Evolutionary conservation across 2,888 invertebrate genomes (phyloP).

Genomic region (Capitulum mitella): DNA sequence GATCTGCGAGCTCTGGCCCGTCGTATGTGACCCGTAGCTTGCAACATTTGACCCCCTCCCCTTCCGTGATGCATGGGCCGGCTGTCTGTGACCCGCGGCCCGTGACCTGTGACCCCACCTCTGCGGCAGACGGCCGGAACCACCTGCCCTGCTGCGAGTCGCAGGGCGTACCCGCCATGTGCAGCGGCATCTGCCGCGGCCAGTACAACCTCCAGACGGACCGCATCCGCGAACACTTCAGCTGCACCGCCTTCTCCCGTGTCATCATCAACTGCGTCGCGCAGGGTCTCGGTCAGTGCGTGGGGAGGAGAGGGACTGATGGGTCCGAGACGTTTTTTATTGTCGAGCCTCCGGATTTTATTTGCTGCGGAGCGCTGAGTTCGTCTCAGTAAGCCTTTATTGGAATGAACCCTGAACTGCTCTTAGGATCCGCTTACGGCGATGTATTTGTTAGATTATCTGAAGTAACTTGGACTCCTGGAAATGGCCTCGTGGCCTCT

Average conservation of each 20-base stretch:
- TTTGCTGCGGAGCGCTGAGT: no score
- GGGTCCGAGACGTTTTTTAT: neutral
- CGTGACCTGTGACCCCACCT: neutral
- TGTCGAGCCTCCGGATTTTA: no score
- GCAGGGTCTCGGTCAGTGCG: slow-evolving; percentile 59
- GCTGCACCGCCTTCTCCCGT: slow-evolving; percentile 72
- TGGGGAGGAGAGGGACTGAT: neutral
- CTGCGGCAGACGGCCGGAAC: slow-evolving; percentile 64
- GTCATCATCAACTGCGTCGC: slow-evolving; percentile 74
- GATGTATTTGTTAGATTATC: neutral
- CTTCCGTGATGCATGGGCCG: neutral
- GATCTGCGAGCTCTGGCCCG: neutral
- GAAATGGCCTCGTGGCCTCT: neutral
- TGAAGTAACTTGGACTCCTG: no score
- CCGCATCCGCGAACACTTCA: slow-evolving; percentile 73
- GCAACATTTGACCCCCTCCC: neutral
- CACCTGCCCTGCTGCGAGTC: slow-evolving; percentile 77
- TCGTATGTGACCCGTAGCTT: neutral
- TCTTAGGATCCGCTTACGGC: neutral
- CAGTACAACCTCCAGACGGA: slow-evolving; percentile 78
- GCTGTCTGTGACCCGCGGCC: neutral
- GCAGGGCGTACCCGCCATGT: slow-evolving; percentile 72
- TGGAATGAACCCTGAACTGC: neutral
- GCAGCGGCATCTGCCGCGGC: slow-evolving; percentile 75
- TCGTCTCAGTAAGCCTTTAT: neutral